A percentile compares a stretch with the other conserved stretches of the same genome.
Conservation (phyloP, 2,888 invertebrate species). For the Patella depressa region DNA sequence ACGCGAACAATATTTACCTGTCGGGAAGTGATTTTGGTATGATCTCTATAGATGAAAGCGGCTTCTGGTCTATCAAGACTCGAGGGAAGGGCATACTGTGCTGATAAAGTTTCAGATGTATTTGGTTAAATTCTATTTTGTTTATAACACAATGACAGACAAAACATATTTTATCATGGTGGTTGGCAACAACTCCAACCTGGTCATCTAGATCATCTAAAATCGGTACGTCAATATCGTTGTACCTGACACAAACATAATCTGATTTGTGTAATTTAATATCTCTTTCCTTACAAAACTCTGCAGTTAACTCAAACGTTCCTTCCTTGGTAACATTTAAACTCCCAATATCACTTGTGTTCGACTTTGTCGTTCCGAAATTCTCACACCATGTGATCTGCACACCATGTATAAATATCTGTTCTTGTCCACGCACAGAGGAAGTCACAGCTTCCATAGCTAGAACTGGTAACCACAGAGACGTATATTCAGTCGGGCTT, state of each 20-base stretch:
- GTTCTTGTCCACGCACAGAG: constrained; percentile 48
- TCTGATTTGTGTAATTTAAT: constrained; percentile 48
- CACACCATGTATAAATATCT: constrained; percentile 57
- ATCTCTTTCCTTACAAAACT: constrained; percentile 50
- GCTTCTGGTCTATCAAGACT: constrained; percentile 33
- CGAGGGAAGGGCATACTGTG: constrained; percentile 53
- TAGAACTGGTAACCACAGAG: constrained; percentile 56
- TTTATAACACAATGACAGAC: constrained; percentile 61
- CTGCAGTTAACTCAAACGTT: constrained; percentile 44
- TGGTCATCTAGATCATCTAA: constrained; percentile 40
- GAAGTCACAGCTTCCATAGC: constrained; percentile 55
- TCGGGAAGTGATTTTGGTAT: constrained; percentile 53
- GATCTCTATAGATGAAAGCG: constrained; percentile 58
- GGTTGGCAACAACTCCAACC: constrained; percentile 41
- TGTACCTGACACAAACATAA: constrained; percentile 61
- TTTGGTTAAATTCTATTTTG: background rate
- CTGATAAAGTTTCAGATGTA: constrained; percentile 48
- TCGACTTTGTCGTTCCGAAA: constrained; percentile 12
- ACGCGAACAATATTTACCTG: constrained; percentile 43
- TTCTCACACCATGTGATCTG: constrained; percentile 48
- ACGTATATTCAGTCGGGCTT: constrained; percentile 51
- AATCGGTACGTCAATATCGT: constrained; percentile 39
- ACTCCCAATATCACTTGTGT: background rate
- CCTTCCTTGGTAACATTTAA: constrained; percentile 28
- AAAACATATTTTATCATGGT: constrained; percentile 52